A percentile compares a stretch with the other conserved stretches of the same genome.
Evolutionary conservation across 2,113 vertebrate species (phyloP).

Genomic region (Menura novaehollandiae): DNA sequence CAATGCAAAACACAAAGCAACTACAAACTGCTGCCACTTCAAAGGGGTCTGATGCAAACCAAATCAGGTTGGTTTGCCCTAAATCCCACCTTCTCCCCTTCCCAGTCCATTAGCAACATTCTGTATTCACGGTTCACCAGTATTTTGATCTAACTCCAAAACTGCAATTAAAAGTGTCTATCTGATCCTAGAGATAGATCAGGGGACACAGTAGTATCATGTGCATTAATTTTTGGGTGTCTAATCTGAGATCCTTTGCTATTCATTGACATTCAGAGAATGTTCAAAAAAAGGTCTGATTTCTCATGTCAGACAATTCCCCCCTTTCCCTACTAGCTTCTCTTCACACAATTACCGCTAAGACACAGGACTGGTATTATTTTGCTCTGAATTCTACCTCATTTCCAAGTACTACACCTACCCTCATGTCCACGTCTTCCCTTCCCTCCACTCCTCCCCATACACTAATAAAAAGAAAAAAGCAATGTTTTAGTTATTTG

Average conservation of each 20-base stretch:
- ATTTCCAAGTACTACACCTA: background rate
- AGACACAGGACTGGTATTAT: background rate
- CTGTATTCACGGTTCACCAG: background rate
- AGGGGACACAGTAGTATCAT: background rate
- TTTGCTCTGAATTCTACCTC: background rate
- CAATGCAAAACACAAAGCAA: constrained; percentile 58
- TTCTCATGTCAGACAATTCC: background rate
- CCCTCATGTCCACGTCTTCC: background rate
- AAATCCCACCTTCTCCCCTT: background rate
- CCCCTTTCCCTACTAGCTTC: background rate
- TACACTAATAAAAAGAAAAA: background rate
- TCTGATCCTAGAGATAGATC: background rate
- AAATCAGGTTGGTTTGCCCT: background rate
- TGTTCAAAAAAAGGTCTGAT: background rate
- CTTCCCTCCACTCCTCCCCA: background rate
- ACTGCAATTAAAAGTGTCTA: constrained; percentile 6
- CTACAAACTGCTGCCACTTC: constrained; percentile 7
- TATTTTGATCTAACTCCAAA: constrained; percentile 40
- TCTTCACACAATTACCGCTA: background rate
- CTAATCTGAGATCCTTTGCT: background rate
- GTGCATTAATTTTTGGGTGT: background rate
- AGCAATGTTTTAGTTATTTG: background rate
- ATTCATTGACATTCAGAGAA: background rate
- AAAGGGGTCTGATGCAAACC: constrained; percentile 4
- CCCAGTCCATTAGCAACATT: background rate